These are phyloP conservation scores for Ptychadena robeensis DNA, from an alignment of 2,797 vertebrate genomes.

Conservation along the genomic window DNA sequence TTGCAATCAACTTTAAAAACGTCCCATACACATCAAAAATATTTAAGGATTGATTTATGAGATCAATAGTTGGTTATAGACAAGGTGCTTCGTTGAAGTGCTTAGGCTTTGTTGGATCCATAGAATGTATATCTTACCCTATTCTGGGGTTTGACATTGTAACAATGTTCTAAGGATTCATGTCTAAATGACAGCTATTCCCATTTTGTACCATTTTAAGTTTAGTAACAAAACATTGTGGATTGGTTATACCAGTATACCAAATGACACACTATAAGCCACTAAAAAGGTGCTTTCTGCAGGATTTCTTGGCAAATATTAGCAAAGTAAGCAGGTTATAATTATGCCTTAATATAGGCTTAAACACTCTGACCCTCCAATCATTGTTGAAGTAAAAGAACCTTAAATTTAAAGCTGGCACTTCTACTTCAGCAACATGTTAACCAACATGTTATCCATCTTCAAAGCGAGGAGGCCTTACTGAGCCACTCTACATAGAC, in stretches of 20 bases:
- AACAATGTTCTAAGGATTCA: slow-evolving; percentile 10
- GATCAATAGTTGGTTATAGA: neutral
- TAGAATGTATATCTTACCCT: neutral
- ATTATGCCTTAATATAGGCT: slow-evolving; percentile 12
- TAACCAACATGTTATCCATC: neutral
- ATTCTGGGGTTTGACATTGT: neutral
- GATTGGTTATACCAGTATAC: slow-evolving; percentile 17
- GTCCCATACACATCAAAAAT: slow-evolving; percentile 28
- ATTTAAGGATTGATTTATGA: neutral
- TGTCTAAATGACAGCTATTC: slow-evolving; percentile 1
- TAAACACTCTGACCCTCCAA: neutral
- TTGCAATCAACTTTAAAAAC: slow-evolving; percentile 14
- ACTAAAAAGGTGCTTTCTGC: slow-evolving; percentile 36
- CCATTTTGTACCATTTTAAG: slow-evolving; percentile 18
- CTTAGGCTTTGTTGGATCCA: slow-evolving; percentile 33
- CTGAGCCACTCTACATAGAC: neutral
- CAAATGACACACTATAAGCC: slow-evolving; percentile 37
- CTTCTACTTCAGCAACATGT: neutral
- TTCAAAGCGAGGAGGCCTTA: neutral
- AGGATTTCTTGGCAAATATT: slow-evolving; percentile 49
- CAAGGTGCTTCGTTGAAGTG: slow-evolving; percentile 31
- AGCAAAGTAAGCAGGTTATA: slow-evolving; percentile 7
- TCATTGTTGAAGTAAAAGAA: neutral
- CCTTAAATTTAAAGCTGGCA: neutral
- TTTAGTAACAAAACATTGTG: slow-evolving; percentile 41